Evolutionary conservation across 1,140 invertebrate genomes (phyloP).

Genomic region (Manduca sexta): DNA sequence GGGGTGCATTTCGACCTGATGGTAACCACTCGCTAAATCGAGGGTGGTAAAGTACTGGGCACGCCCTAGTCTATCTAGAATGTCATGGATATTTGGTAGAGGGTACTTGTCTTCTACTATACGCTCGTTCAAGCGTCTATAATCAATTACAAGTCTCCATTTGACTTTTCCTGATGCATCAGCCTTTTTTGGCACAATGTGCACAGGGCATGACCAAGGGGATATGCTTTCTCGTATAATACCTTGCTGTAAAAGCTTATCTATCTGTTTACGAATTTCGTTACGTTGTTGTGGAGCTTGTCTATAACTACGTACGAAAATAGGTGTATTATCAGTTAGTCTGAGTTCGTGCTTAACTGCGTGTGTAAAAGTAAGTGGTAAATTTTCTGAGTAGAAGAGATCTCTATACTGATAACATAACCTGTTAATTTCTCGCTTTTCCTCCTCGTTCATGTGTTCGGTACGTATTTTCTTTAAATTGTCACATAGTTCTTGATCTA

Average conservation of each 20-base stretch:
- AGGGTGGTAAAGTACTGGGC: neutral
- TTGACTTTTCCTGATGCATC: neutral
- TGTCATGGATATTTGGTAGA: neutral
- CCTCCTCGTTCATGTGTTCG: conserved; percentile 27
- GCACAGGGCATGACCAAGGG: conserved; percentile 3
- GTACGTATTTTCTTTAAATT: conserved; percentile 14
- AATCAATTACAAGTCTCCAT: neutral
- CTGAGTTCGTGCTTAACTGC: conserved; percentile 27
- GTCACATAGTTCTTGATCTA: conserved; percentile 6
- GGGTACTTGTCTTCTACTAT: conserved; percentile 1
- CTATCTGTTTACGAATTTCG: conserved; percentile 6
- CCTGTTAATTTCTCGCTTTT: conserved; percentile 17
- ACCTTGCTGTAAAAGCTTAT: neutral
- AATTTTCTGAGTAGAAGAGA: conserved; percentile 24
- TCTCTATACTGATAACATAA: conserved; percentile 28
- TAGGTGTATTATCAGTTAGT: conserved; percentile 22
- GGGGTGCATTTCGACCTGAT: neutral
- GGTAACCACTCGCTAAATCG: neutral
- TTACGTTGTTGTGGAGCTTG: conserved; percentile 6
- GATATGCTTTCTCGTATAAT: neutral
- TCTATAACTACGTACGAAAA: conserved; percentile 24
- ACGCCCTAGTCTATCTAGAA: neutral
- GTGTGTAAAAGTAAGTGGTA: conserved; percentile 31
- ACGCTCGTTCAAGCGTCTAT: neutral
- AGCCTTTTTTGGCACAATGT: neutral